Evolutionary conservation across 2,888 invertebrate genomes (phyloP).

Genomic region (Scrobipalpa atriplicella): DNA sequence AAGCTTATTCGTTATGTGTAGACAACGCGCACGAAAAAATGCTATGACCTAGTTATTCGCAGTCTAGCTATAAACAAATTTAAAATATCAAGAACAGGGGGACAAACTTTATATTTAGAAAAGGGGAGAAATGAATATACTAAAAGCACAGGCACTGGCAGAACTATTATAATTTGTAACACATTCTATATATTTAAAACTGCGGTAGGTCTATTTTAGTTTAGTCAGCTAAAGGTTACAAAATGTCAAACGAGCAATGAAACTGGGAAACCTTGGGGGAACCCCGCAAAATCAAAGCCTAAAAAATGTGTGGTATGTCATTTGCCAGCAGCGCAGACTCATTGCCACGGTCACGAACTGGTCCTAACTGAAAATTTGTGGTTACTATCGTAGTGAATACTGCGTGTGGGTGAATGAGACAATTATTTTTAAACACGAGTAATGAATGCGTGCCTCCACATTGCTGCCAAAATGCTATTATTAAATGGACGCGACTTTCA

Average conservation of each 20-base stretch:
- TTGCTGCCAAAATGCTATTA: constrained; percentile 67
- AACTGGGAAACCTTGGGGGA: neutral
- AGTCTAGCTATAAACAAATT: neutral
- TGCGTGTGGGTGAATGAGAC: constrained; percentile 72
- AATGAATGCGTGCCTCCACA: constrained; percentile 54
- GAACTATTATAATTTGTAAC: neutral
- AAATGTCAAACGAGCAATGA: neutral
- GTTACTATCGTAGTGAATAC: constrained; percentile 75
- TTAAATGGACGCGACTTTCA: constrained; percentile 35
- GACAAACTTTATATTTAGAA: neutral
- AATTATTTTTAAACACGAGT: constrained; percentile 74
- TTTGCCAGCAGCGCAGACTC: constrained; percentile 50
- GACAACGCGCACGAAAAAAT: neutral
- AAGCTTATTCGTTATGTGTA: neutral
- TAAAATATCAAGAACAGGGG: constrained; percentile 2
- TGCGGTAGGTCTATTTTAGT: neutral
- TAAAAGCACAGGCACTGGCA: neutral
- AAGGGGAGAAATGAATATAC: neutral
- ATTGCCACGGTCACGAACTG: constrained; percentile 69
- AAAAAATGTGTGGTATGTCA: constrained; percentile 25
- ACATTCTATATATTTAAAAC: neutral
- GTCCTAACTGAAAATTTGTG: constrained; percentile 72
- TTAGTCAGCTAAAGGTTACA: neutral
- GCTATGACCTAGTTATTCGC: neutral
- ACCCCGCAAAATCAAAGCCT: neutral